phyloP scores from a whole-genome alignment of 1,140 invertebrate species.

The Conus ventricosus region DNA sequence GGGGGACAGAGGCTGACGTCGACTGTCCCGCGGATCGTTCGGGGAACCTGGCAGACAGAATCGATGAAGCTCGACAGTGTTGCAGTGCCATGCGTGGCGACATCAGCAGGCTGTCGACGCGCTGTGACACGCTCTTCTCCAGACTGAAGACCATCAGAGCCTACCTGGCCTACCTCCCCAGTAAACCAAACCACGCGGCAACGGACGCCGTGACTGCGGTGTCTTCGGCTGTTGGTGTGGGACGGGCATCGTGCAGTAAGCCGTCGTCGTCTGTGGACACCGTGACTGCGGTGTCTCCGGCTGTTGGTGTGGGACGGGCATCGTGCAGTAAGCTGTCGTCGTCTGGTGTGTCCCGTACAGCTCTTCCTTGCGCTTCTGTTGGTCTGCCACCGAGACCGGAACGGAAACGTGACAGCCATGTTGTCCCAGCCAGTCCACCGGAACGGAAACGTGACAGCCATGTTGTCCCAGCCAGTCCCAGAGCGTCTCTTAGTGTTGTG shows the following conservation, averaged over 20 bases:
- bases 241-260: background rate
- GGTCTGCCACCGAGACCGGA: background rate
- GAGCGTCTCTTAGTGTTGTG: background rate
- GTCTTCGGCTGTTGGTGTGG: background rate
- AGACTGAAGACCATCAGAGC: background rate
- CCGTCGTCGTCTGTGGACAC: background rate
- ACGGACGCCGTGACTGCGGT: background rate
- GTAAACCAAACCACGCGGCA: background rate
- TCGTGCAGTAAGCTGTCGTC: background rate
- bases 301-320: background rate
- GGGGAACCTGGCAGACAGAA: background rate
- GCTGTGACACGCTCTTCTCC: slow-evolving; percentile 8
- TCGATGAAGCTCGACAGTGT: background rate
- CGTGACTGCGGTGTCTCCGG: background rate
- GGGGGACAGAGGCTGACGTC: background rate
- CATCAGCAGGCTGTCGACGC: background rate
- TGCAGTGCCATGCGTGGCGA: slow-evolving; percentile 1
- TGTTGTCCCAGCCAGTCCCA: background rate
- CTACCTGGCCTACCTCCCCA: background rate
- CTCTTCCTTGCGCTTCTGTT: background rate
- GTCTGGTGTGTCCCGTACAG: background rate
- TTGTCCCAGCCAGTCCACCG: background rate
- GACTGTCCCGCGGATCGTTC: background rate
- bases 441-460: background rate
- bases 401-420: no score